phyloP scores from a whole-genome alignment of 2,797 vertebrate species.

The Allobates femoralis region DNA sequence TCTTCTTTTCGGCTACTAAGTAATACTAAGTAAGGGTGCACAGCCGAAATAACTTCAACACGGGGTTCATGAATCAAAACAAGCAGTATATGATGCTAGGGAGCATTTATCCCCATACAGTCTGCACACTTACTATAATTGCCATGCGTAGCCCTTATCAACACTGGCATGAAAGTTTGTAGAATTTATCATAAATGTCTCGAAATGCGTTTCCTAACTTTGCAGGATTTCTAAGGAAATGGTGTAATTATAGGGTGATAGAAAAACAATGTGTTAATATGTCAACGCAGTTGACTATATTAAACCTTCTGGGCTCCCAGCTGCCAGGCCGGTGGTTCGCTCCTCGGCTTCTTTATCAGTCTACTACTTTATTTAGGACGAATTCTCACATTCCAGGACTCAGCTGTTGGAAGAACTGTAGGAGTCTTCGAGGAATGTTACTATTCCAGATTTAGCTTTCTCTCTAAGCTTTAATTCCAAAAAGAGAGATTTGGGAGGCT shows the following conservation, averaged over 20 bases:
- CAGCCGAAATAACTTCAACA: too few relatives aligned
- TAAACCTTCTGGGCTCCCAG: not conserved
- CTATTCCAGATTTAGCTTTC: conserved; percentile 50
- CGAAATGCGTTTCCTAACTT: not conserved
- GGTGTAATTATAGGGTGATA: not conserved
- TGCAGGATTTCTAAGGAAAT: not conserved
- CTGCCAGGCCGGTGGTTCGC: not conserved
- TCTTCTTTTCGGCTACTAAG: too few relatives aligned
- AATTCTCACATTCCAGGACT: conserved; percentile 42
- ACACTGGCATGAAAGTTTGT: not conserved
- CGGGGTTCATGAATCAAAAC: too few relatives aligned
- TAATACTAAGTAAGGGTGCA: too few relatives aligned
- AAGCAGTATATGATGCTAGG: too few relatives aligned
- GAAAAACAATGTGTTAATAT: not conserved
- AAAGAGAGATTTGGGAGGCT: conserved; percentile 48
- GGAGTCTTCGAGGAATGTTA: conserved; percentile 53
- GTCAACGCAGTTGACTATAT: not conserved
- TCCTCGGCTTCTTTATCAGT: conserved; percentile 11
- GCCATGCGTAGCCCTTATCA: too few relatives aligned
- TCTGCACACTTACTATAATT: not conserved
- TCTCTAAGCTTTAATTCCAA: conserved; percentile 32
- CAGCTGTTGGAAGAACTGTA: conserved; percentile 53
- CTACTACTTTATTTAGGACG: conserved; percentile 47
- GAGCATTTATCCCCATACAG: too few relatives aligned
- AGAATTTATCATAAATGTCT: not conserved